A percentile compares a stretch with the other conserved stretches of the same genome.
Evolutionary conservation across 1,140 invertebrate genomes (phyloP).

Genomic region (Aphelenchoides fujianensis): DNA sequence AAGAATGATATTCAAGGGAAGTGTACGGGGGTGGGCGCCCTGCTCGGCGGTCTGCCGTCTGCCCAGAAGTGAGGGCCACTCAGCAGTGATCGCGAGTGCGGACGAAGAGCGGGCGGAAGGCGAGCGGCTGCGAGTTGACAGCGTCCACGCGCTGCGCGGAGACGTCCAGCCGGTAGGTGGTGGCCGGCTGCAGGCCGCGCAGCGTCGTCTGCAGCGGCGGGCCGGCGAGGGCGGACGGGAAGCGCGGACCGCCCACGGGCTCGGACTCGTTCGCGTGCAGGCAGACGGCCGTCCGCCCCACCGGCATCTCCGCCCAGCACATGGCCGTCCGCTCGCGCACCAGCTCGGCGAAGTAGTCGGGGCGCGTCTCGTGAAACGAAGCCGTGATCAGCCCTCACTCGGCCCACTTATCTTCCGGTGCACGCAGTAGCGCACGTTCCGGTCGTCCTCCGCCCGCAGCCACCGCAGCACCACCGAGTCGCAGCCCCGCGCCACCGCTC

Average conservation of each 20-base stretch:
- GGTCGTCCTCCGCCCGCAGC: slow-evolving; percentile 30
- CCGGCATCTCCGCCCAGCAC: slow-evolving; percentile 29
- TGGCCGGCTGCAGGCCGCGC: slow-evolving; percentile 20
- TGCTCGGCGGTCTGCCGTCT: no score
- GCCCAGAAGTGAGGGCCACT: no score
- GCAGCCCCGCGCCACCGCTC: slow-evolving; percentile 25
- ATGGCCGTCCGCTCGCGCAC: slow-evolving; percentile 41
- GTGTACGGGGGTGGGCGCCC: no score
- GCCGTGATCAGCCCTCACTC: background rate
- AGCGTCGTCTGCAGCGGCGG: slow-evolving; percentile 29
- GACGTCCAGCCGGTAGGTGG: slow-evolving; percentile 47
- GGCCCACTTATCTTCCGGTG: slow-evolving; percentile 21
- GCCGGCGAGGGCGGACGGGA: background rate
- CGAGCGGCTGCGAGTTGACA: slow-evolving; percentile 32
- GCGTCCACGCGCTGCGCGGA: slow-evolving; percentile 33
- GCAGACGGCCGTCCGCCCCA: slow-evolving; percentile 37
- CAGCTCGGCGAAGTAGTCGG: slow-evolving; percentile 42
- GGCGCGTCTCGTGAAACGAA: slow-evolving; percentile 27
- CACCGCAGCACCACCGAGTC: slow-evolving; percentile 35
- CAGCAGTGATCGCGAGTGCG: slow-evolving; percentile 31
- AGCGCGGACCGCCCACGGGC: slow-evolving; percentile 4
- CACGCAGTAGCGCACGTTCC: slow-evolving; percentile 39
- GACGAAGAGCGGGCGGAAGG: slow-evolving; percentile 45
- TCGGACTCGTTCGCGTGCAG: slow-evolving; percentile 31
- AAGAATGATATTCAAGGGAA: no score